Evolutionary conservation across 2,113 vertebrate species (phyloP).

Genomic region (Nothocercus nigrocapillus): DNA sequence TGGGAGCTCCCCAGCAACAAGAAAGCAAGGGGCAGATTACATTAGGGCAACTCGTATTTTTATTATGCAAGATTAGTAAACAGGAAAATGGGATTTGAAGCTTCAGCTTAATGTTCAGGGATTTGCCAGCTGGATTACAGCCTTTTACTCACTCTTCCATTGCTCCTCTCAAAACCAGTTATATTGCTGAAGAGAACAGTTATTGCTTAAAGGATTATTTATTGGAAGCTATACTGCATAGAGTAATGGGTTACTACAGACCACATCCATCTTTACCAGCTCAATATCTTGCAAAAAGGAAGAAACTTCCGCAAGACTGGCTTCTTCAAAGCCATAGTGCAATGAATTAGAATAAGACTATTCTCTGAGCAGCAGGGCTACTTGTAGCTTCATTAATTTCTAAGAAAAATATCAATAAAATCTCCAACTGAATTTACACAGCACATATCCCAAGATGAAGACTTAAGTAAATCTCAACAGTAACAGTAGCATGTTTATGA

Average conservation of each 20-base stretch:
- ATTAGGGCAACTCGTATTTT: neutral
- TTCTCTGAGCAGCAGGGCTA: slow-evolving; percentile 22
- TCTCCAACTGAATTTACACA: slow-evolving; percentile 9
- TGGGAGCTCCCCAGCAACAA: neutral
- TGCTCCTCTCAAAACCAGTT: neutral
- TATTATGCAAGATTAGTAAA: neutral
- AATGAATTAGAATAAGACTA: neutral
- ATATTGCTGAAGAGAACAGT: fast-evolving
- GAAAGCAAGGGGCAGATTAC: neutral
- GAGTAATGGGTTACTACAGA: neutral
- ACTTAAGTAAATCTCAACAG: neutral
- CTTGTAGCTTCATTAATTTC: slow-evolving; percentile 11
- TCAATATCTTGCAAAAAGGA: neutral
- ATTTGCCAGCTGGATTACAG: slow-evolving; percentile 1
- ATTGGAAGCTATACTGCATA: neutral
- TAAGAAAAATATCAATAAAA: slow-evolving; percentile 28
- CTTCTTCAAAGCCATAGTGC: neutral
- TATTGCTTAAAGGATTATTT: neutral
- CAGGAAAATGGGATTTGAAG: slow-evolving; percentile 12
- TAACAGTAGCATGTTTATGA: neutral
- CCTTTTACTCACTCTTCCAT: neutral
- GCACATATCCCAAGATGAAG: neutral
- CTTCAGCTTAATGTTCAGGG: neutral
- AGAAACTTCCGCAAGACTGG: neutral
- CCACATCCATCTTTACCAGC: neutral